Base-by-base conservation (phyloP, 2,797 vertebrate species). In the Cephalopachus bancanus region DNA sequence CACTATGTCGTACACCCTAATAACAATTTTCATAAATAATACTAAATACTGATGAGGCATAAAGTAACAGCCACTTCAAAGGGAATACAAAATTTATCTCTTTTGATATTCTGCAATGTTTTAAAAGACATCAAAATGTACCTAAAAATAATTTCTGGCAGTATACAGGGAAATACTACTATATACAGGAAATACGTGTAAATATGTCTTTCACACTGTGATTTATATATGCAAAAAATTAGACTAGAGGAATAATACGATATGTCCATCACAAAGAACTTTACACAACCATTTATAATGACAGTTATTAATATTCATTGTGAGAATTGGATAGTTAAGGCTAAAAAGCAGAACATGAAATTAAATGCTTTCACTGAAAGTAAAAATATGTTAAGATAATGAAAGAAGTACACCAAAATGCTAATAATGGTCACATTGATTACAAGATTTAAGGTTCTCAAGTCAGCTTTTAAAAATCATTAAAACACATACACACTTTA, bases 281-380 rank as follows among this genome's bases (percentile, higher is more conserved):
- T 69, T 65, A 89, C 51, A 91, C 26, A 72, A 64, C 30, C 64
- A 83, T 59, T 90, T 84, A 53, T 12, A 53, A 86, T 71, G 14
- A 69, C 59, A 30, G n/a, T 87, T 89, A 94, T 83, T 59, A 95
- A 90, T 53, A 87, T 19, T 85, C 57, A 83, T 4, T 69, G 57
- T 93, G 44, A 93, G 78, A 96, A 75, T n/a, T 80, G 53, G 53
- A 79, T 91, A 93, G 75, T 89, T 89, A 93, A 78, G 20, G 30
- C 91, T 94, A 87, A 85, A 94, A 95, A 86, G 17, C 28, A 85
- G 37, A 17, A 74, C 24, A 90, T 59, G 26, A 87, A 81, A 93
- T 28, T 71, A 76, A 86, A 89, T 71, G 22, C 88, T 86, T 87
- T 87, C 85, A 93, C 67, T 69, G 20, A 49, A 37, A 44, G 2